Evolutionary conservation across 2,113 vertebrate genomes (phyloP), one percentile per base, ranked within the genome.

Genomic region (Ageneiosus marmoratus): DNA sequence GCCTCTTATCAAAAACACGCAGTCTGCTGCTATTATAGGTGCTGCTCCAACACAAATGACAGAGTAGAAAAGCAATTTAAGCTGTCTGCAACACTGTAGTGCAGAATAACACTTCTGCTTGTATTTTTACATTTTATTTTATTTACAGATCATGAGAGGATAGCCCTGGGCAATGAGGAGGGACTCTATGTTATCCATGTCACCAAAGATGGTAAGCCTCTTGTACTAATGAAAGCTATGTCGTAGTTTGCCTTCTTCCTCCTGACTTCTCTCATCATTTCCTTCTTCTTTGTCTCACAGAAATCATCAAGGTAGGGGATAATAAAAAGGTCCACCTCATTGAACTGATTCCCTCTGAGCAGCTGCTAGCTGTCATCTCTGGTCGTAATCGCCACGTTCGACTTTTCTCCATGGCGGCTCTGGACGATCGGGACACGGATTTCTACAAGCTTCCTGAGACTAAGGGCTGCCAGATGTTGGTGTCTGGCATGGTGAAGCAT

Each of bases 291-390:
- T 37, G 34, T 7, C 53, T 65, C 15, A 13, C 89, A 99, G 98
- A 99, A 91, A 99, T 99, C 67, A 95, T 99, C 88, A 95, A 97
- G 60, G 96, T 99, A 82, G 97, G 97, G 76, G 98, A 99, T 91
- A 99, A 96, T 87, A 99, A 99, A 92, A 99, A 97, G 92, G 96
- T 99, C 78, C 95, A 98, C 92, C 96, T 98, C 88, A 96, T 99
- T 13, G 97, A 99, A 88, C 94, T 97, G 65, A 96, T 99, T 80
- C 93, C 93, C 2, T 94, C 93, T 11, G 98, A 99, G 84, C 98
- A 99, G 91, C 95, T 99, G 69, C 94, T 99, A 32, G 98, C 97
- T 0, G 97, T 99, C 78, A 97, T 99, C 92, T 98, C 98, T 0
- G 98, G 98, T 85, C 93, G 97, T 81, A 99, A 99, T 91, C 97